A percentile compares a stretch with the other conserved stretches of the same genome.
phyloP scores from a whole-genome alignment of 2,888 invertebrate genomes.

The Agrotis segetum region DNA sequence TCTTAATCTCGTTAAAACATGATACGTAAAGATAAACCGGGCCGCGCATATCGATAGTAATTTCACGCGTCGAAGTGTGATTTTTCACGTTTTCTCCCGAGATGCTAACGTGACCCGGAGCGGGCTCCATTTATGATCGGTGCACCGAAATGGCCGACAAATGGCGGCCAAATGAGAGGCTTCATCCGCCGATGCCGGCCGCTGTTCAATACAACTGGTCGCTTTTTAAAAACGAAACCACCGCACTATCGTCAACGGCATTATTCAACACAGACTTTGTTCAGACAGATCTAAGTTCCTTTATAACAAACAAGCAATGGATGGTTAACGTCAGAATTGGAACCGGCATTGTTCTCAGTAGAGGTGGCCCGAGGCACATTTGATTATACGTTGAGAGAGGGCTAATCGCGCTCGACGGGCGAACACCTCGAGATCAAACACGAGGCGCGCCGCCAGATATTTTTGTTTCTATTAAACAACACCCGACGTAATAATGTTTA shows the following conservation, averaged over 20 bases:
- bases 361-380: slow-evolving; percentile 87
- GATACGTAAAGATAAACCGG: slow-evolving; percentile 57
- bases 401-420: slow-evolving; percentile 91
- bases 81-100: slow-evolving; percentile 89
- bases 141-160: slow-evolving; percentile 91
- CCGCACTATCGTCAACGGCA: slow-evolving; percentile 21
- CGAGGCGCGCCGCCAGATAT: slow-evolving; percentile 91
- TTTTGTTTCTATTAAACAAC: slow-evolving; percentile 92
- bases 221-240: slow-evolving; percentile 74
- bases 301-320: slow-evolving; percentile 69
- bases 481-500: slow-evolving; percentile 91
- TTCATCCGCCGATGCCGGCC: slow-evolving; percentile 86
- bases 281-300: neutral
- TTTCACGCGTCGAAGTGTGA: slow-evolving; percentile 88
- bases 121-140: slow-evolving; percentile 90
- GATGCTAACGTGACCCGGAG: slow-evolving; percentile 89
- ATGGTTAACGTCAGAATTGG: slow-evolving; percentile 47
- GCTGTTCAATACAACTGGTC: slow-evolving; percentile 80
- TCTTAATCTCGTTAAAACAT: slow-evolving; percentile 61
- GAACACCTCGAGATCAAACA: slow-evolving; percentile 91
- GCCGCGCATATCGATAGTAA: slow-evolving; percentile 76
- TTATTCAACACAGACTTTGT: slow-evolving; percentile 61
- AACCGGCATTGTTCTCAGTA: slow-evolving; percentile 68
- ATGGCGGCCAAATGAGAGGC: slow-evolving; percentile 91
- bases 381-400: slow-evolving; percentile 91